Conservation (phyloP, 2,888 invertebrate species). For the Papilio gigon region DNA sequence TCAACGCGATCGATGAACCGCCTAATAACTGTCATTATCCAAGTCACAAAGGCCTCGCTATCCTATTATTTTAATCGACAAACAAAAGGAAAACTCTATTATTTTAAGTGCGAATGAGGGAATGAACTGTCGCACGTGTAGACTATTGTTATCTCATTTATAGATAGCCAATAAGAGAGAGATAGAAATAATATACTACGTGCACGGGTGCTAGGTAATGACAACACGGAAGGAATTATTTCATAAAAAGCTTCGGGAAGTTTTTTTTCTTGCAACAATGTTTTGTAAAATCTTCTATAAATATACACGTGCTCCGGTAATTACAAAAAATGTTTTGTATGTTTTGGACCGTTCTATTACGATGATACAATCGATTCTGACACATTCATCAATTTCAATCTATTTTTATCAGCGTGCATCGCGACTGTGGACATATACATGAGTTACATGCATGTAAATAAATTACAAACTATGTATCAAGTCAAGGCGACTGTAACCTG, state of each 20-base stretch:
- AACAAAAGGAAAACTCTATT: background rate
- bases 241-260: no score
- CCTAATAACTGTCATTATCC: conserved; percentile 49
- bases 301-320: background rate
- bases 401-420: conserved; percentile 18
- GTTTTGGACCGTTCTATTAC: conserved; percentile 9
- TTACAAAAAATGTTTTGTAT: background rate
- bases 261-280: no score
- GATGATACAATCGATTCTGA: conserved; percentile 13
- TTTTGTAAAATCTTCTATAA: no score
- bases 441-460: background rate
- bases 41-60: background rate
- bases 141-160: background rate
- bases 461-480: background rate
- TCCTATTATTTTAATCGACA: conserved; percentile 4
- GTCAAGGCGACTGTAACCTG: background rate
- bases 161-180: background rate
- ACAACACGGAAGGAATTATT: no score
- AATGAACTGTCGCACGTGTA: background rate
- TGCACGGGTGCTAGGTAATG: no score
- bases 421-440: background rate
- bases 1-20: conserved; percentile 48
- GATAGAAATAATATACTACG: no score
- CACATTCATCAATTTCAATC: conserved; percentile 23
- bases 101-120: background rate